These are phyloP conservation scores for Caenorhabditis zanzibari DNA, from an alignment of 2,888 invertebrate species.

Conservation along the genomic window DNA sequence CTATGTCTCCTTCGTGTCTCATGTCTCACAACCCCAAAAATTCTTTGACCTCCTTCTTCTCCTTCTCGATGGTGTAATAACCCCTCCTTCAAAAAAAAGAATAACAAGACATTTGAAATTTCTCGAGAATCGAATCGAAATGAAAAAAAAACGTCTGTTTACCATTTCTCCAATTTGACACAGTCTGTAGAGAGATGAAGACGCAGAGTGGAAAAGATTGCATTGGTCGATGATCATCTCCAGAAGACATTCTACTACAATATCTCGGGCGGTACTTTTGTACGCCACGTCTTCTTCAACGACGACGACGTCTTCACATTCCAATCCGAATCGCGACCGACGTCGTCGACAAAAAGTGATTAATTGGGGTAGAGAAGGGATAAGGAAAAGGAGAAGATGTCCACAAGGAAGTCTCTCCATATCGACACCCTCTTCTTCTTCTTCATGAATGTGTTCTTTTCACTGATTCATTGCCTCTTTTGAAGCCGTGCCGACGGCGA, in stretches of 20 bases:
- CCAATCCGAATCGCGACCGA: constrained; percentile 10
- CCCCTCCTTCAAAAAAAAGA: constrained; percentile 15
- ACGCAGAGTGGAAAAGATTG: constrained; percentile 42
- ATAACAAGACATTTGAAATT: constrained; percentile 26
- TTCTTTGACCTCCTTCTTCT: constrained; percentile 32
- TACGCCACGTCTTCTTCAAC: constrained; percentile 26
- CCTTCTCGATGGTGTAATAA: constrained; percentile 19
- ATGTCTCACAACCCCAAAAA: not conserved
- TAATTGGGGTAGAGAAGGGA: constrained; percentile 31
- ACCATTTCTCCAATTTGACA: not conserved
- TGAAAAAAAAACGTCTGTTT: not conserved
- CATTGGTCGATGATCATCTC: constrained; percentile 52
- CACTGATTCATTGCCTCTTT: constrained; percentile 53
- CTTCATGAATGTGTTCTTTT: constrained; percentile 41
- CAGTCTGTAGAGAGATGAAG: not conserved
- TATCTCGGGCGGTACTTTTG: constrained; percentile 37
- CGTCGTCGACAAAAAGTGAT: constrained; percentile 17
- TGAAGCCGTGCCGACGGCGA: constrained; percentile 51
- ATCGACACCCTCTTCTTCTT: constrained; percentile 33
- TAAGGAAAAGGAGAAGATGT: not conserved
- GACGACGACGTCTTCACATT: constrained; percentile 45
- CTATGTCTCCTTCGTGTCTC: too few species aligned
- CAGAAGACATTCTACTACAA: not conserved
- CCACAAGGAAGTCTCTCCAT: constrained; percentile 13
- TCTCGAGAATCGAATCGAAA: not conserved